Conservation (phyloP, 1,140 invertebrate genomes). For the Ceratina calcarata region DNA sequence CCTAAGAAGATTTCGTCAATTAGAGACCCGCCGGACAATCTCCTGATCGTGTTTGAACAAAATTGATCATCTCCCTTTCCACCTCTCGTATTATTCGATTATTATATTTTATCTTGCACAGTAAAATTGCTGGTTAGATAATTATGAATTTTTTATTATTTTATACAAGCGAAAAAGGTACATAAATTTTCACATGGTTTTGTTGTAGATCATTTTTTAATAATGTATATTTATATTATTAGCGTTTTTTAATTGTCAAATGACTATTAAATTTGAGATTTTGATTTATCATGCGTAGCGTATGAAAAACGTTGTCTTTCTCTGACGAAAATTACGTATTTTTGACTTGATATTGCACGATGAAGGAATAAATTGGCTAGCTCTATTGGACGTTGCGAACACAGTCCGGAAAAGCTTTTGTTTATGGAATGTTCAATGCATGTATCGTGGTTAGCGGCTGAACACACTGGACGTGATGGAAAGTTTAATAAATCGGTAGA, state of each 20-base stretch:
- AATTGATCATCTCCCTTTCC: background rate
- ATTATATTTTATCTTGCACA: background rate
- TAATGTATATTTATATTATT: no score
- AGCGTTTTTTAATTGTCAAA: no score
- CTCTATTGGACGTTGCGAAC: background rate
- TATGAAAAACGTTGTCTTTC: no score
- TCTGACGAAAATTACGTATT: no score
- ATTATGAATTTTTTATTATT: no score
- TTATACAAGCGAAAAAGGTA: no score
- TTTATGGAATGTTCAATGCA: background rate
- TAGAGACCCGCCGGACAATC: conserved; percentile 44
- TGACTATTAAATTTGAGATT: no score
- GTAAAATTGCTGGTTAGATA: no score
- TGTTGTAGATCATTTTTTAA: no score
- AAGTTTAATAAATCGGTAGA: conserved; percentile 31
- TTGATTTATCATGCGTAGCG: no score
- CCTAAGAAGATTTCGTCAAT: conserved; percentile 61
- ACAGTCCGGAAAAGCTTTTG: background rate
- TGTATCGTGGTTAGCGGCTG: background rate
- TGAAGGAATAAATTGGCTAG: no score
- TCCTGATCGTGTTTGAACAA: background rate
- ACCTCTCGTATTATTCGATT: background rate
- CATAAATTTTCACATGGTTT: no score
- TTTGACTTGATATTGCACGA: background rate
- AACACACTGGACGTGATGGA: background rate